Conservation (phyloP, 2,797 vertebrate genomes). For the Chelonia mydas region DNA sequence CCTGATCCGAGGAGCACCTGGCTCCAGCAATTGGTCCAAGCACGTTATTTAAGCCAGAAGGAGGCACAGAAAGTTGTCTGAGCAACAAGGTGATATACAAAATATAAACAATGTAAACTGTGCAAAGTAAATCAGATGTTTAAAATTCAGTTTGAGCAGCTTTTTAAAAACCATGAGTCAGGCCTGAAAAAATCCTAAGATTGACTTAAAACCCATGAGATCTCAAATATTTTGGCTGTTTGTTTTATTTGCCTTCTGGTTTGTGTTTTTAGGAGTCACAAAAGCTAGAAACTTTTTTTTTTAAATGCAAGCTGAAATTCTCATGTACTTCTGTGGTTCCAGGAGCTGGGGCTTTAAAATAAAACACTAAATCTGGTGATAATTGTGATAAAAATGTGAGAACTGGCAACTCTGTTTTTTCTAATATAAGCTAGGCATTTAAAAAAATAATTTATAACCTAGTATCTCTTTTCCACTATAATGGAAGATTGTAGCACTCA, state of each 20-base stretch:
- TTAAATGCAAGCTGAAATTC: background rate
- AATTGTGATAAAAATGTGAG: background rate
- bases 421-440: background rate
- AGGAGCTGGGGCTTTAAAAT: background rate
- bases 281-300: background rate
- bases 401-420: background rate
- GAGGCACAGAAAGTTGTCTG: background rate
- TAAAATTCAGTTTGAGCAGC: background rate
- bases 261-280: background rate
- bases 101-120: background rate
- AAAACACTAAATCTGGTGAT: background rate
- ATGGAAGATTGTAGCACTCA: background rate
- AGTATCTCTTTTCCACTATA: background rate
- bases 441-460: background rate
- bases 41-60: background rate
- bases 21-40: background rate
- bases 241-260: background rate
- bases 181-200: background rate
- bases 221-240: background rate
- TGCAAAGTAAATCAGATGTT: background rate
- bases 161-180: background rate
- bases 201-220: background rate
- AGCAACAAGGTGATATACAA: background rate
- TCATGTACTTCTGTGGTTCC: background rate
- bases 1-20: background rate